Conservation (phyloP, 2,888 invertebrate genomes). For the Miltochrista miniata region DNA sequence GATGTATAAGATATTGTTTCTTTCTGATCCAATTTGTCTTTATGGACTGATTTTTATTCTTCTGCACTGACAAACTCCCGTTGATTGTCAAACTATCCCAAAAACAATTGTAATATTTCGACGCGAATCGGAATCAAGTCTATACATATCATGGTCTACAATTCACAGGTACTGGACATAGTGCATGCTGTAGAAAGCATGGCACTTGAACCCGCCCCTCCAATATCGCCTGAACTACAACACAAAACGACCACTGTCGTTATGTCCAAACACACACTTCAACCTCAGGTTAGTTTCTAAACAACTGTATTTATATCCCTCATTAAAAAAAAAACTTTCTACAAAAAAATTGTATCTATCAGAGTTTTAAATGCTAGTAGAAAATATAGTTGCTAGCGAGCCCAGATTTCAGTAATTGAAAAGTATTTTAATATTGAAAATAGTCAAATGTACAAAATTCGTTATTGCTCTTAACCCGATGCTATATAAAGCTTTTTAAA, state of each 20-base stretch:
- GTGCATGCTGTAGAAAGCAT: constrained; percentile 94
- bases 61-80: background rate
- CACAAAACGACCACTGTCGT: constrained; percentile 96
- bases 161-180: constrained; percentile 90
- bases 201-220: constrained; percentile 86
- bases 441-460: background rate
- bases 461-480: background rate
- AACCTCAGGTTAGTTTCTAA: constrained; percentile 84
- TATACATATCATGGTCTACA: background rate
- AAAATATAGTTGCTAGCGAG: too few species aligned
- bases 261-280: constrained; percentile 96
- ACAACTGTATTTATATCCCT: background rate
- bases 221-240: constrained; percentile 89
- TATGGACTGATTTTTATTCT: too few species aligned
- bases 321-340: too few species aligned
- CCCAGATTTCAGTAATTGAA: too few species aligned
- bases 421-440: too few species aligned
- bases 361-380: too few species aligned
- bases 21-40: too few species aligned
- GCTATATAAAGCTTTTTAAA: too few species aligned
- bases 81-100: background rate
- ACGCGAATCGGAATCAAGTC: background rate
- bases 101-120: background rate
- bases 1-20: too few species aligned
- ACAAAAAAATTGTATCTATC: too few species aligned